phyloP scores from a whole-genome alignment of 2,797 vertebrate species.

The Nyctalus aviator region DNA sequence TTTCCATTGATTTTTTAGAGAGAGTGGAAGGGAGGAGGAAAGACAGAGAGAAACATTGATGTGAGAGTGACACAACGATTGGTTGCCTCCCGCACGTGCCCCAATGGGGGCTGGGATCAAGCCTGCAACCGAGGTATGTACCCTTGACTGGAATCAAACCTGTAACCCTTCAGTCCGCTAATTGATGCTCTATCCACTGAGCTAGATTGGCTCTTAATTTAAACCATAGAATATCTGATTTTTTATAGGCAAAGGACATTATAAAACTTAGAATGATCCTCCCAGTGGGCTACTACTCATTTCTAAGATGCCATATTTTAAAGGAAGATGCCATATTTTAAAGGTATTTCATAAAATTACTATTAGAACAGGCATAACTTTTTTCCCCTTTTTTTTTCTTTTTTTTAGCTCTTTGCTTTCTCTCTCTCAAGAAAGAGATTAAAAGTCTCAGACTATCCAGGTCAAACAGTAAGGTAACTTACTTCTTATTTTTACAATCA shows the following conservation, averaged over 20 bases:
- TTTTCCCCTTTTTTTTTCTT: neutral
- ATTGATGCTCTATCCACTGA: too few relatives aligned
- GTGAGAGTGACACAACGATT: too few relatives aligned
- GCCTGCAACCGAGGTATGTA: too few relatives aligned
- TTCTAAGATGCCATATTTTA: constrained; percentile 12
- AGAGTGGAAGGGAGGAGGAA: too few relatives aligned
- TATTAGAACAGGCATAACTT: neutral
- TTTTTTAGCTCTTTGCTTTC: neutral
- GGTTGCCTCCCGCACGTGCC: too few relatives aligned
- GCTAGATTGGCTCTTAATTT: neutral
- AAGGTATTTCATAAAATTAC: neutral
- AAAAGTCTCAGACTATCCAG: neutral
- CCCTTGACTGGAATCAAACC: too few relatives aligned
- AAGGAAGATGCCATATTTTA: neutral
- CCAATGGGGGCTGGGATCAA: too few relatives aligned
- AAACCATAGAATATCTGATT: neutral
- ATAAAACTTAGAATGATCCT: neutral
- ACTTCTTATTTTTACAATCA: neutral
- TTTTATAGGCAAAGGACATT: constrained; percentile 5
- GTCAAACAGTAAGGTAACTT: neutral
- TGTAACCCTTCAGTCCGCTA: too few relatives aligned
- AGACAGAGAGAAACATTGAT: too few relatives aligned
- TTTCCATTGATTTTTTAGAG: too few relatives aligned
- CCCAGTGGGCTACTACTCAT: neutral
- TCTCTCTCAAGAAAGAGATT: neutral